Evolutionary conservation across 2,113 vertebrate species (phyloP), one percentile per base, ranked within the genome.

Genomic region (Hiodon tergisus): DNA sequence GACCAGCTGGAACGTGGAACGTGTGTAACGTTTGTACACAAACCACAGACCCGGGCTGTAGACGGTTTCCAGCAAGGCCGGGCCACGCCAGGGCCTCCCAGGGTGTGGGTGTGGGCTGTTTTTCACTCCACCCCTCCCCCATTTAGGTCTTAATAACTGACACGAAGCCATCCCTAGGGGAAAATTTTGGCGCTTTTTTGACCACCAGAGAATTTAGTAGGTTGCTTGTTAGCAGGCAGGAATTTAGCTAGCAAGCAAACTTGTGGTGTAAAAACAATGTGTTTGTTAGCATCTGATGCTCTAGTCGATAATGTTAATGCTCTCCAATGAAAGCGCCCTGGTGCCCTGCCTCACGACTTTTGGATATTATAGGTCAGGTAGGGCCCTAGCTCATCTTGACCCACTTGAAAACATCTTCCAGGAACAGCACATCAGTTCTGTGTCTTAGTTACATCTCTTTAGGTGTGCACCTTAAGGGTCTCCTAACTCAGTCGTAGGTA

Each of bases 161-260:
- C 84, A 80, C 87, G 86, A 89, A 80, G 88, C 89, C 72, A 88
- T 87, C 82, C 81, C 85, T 85, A 75, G 77, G 78, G 85, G 86
- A 73, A 79, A 85, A 75, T 67, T 55, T 76, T 58, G 10, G 58
- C 72, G 53, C 78, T 77, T 69, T 14, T 6, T 48, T 66, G 10
- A 61, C 61, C 81, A 77, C 76, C 76, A 63, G 77, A 55, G 70
- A 61, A 62, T 62, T 75, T 77, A 47, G 54, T 72, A 31, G 73
- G 74, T 72, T 55, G 72, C 72, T 6, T 55, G 4, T 16, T 67
- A 53, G 13, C 5, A 48, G 6, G 0, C 10, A 47, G 46, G 50
- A 31, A 31, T 31, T 31, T 31, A 31, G 31, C 31, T 31, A 31
- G 31, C 4, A 51, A 13, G 11, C 51, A 16, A n/a, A 52, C 5